These are phyloP conservation scores for Oryzias javanicus DNA, from an alignment of 2,113 vertebrate species.

Conservation along the genomic window DNA sequence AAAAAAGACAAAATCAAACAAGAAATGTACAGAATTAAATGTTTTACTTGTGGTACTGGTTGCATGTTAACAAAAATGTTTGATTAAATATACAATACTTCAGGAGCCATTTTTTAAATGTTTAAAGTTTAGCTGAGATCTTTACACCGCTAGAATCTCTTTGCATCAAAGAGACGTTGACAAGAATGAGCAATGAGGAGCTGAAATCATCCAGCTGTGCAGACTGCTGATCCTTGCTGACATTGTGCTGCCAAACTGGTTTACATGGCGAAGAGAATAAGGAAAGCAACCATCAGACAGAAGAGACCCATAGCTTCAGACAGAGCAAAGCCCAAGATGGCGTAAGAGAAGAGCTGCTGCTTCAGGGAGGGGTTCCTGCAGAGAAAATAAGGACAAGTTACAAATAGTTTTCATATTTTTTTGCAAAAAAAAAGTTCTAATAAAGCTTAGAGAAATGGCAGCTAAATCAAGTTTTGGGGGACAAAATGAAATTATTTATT, in stretches of 20 bases:
- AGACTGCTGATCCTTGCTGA: conserved; percentile 61
- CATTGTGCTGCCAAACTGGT: conserved; percentile 46
- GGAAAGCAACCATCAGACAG: conserved; percentile 99
- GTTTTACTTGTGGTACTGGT: conserved; percentile 69
- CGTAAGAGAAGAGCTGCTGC: conserved; percentile 99
- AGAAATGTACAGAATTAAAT: conserved; percentile 51
- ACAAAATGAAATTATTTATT: too few relatives aligned
- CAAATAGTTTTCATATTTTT: too few relatives aligned
- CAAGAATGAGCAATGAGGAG: conserved; percentile 19
- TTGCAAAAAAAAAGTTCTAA: too few relatives aligned
- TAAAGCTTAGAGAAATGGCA: too few relatives aligned
- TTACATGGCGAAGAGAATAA: conserved; percentile 98
- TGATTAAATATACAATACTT: conserved; percentile 87
- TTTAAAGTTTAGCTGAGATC: conserved; percentile 77
- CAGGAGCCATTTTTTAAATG: conserved; percentile 48
- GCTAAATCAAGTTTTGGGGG: too few relatives aligned
- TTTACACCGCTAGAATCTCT: conserved; percentile 73
- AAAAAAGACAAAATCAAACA: conserved; percentile 17
- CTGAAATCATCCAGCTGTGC: conserved; percentile 25
- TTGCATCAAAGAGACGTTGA: conserved; percentile 25
- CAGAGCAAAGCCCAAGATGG: conserved; percentile 97
- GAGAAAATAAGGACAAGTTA: conserved; percentile 34
- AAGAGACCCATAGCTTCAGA: conserved; percentile 99
- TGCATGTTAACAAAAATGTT: conserved; percentile 77
- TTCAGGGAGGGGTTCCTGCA: conserved; percentile 97